phyloP scores from a whole-genome alignment of 2,888 invertebrate species.

The Saturnia japonica region DNA sequence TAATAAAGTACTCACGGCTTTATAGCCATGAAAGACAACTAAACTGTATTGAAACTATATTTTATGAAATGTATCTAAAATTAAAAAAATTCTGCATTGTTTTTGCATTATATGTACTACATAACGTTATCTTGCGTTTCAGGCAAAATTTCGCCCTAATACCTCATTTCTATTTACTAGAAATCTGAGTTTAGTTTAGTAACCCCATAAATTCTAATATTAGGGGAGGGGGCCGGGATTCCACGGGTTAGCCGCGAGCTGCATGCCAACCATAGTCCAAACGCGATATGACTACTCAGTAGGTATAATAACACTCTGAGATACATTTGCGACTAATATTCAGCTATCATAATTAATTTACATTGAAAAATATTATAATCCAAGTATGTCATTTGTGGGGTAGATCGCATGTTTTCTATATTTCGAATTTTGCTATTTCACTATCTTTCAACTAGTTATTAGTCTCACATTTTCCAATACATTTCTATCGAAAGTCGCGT shows the following conservation, averaged over 20 bases:
- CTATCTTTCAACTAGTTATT: background rate
- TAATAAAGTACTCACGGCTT: too few species aligned
- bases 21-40: too few species aligned
- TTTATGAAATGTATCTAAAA: too few species aligned
- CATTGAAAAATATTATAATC: background rate
- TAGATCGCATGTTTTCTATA: background rate
- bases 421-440: background rate
- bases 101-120: too few species aligned
- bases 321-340: background rate
- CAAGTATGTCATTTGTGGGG: background rate
- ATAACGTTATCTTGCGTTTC: too few species aligned
- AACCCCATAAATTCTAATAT: background rate
- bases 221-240: background rate
- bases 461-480: too few species aligned
- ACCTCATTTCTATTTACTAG: background rate
- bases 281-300: background rate
- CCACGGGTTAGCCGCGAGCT: background rate
- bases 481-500: background rate
- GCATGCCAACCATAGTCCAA: background rate
- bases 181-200: background rate
- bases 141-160: background rate
- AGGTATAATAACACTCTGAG: background rate
- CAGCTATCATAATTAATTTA: background rate
- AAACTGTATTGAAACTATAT: too few species aligned
- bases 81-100: too few species aligned